Evolutionary conservation across 2,797 vertebrate species (phyloP).

Genomic region (Danio kyathit): DNA sequence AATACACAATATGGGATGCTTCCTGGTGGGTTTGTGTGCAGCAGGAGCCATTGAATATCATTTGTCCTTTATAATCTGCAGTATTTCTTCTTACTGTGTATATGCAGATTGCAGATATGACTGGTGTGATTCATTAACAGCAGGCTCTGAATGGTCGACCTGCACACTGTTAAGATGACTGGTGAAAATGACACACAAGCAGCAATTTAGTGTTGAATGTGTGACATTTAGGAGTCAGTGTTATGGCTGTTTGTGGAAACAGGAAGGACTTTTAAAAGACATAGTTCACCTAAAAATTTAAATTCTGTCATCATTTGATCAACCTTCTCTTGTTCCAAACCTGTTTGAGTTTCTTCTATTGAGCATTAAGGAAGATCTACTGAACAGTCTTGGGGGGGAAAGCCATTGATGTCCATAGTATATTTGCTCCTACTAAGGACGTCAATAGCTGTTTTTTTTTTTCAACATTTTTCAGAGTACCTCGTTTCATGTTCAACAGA

Average conservation of each 20-base stretch:
- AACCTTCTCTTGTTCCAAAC: no score
- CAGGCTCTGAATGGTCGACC: background rate
- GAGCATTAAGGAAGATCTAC: no score
- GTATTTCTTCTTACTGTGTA: background rate
- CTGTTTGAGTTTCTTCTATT: no score
- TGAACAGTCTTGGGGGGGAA: no score
- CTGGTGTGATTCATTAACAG: slow-evolving; percentile 5
- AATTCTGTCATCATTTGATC: no score
- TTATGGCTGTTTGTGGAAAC: background rate
- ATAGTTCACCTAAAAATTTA: no score
- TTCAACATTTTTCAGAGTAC: no score
- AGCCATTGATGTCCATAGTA: no score
- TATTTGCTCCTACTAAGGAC: no score
- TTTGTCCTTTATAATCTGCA: background rate
- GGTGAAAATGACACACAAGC: background rate
- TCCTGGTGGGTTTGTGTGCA: background rate
- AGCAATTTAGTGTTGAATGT: background rate
- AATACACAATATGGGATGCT: background rate
- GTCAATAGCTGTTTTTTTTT: no score
- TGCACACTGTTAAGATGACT: background rate
- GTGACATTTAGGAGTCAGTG: slow-evolving; percentile 1
- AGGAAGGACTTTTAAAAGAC: background rate
- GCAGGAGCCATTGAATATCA: background rate
- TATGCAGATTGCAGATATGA: slow-evolving; percentile 15
- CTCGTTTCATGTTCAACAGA: no score